A percentile compares a stretch with the other conserved stretches of the same genome.
Evolutionary conservation across 2,113 vertebrate genomes (phyloP).

Genomic region (Pelecanoides urinatrix): DNA sequence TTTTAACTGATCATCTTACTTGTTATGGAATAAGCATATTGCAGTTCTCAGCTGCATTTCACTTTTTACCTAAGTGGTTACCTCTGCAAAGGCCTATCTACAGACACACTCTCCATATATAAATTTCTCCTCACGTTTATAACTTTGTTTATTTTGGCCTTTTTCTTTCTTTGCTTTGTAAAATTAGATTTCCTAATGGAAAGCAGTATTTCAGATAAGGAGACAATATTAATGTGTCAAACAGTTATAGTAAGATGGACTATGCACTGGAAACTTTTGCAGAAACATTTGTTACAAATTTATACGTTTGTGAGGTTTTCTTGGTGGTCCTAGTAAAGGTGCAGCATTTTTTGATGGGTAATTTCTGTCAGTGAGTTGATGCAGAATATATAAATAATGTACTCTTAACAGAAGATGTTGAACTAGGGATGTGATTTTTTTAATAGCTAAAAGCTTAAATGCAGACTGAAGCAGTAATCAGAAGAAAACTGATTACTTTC

Average conservation of each 20-base stretch:
- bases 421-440: not conserved
- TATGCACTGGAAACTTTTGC: not conserved
- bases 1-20: not conserved
- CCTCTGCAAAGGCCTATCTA: not conserved
- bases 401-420: not conserved
- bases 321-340: not conserved
- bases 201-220: not conserved
- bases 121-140: not conserved
- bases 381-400: not conserved
- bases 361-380: not conserved
- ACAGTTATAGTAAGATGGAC: not conserved
- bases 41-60: not conserved
- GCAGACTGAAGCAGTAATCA: not conserved
- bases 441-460: not conserved
- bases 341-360: not conserved
- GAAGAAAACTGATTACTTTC: not conserved
- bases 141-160: not conserved
- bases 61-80: not conserved
- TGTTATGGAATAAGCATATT: not conserved
- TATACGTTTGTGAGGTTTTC: not conserved
- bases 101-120: not conserved
- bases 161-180: not conserved
- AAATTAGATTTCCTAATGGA: not conserved
- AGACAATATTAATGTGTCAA: not conserved
- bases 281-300: not conserved